Evolutionary conservation across 1,140 invertebrate genomes (phyloP), one percentile per base, ranked within the genome.

Genomic region (Lanistes nyassanus): DNA sequence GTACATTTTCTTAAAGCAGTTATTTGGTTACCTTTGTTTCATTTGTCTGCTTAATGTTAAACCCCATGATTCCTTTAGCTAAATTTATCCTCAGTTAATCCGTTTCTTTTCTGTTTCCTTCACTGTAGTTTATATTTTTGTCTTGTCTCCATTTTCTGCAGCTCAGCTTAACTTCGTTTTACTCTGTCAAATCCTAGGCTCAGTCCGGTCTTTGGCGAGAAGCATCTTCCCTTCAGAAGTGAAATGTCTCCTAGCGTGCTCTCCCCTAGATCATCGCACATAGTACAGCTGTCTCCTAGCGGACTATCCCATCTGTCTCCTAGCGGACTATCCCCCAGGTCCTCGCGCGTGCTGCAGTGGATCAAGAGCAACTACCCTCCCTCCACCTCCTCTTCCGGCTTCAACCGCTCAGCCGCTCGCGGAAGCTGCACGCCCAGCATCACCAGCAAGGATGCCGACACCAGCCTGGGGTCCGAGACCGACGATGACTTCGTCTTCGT

Each of bases 401-500:
- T n/a, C n/a, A 47, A 9, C 19, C 42, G 19, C 42, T 47, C 42
- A 16, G 37, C 31, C 34, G 23, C 31, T 4, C 31, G 34, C 23
- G 42, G 9, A 2, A 47, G 42, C 42, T 37, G 16, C 6, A 56
- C 68, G 1, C 23, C 29, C 68, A 70, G 53, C 68, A 31, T 51
- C 29, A 23, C 26, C 29, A 55, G 56, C 29, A 51, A 56, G 31
- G 42, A 47, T 16, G 68, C 34, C 36, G 70, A 72, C 37, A 55
- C 56, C 31, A 72, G 70, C 37, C 26, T 26, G 34, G 70, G 70
- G 31, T 72, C 70, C 9, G 53, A 72, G 55, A 72, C 70, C 23
- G 70, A 72, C 36, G 70, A 72, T 23, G 70, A 72, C 34, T 72
- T 72, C 34, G 56, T 72, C 34, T 72, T 60, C 70, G 56, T 72